Evolutionary conservation across 2,113 vertebrate genomes (phyloP).

Genomic region (Cyrtonyx montezumae): DNA sequence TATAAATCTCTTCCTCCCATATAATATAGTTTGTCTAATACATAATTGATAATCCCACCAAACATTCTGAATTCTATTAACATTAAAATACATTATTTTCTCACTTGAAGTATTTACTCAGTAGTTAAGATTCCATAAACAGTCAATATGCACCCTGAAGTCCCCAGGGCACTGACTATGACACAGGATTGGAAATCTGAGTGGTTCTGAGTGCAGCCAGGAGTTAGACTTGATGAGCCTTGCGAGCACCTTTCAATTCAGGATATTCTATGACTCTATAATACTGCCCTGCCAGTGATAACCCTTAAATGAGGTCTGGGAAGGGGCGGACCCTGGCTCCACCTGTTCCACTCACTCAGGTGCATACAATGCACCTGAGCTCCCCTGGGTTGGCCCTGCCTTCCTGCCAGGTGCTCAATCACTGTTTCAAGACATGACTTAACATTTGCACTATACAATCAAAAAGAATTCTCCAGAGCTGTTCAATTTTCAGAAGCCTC

Average conservation of each 20-base stretch:
- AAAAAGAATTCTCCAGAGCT: no score
- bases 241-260: not conserved
- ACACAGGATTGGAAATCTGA: not conserved
- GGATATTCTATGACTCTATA: not conserved
- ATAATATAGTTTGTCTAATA: not conserved
- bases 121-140: not conserved
- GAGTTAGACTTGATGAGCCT: not conserved
- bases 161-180: not conserved
- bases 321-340: no score
- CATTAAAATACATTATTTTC: not conserved
- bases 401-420: no score
- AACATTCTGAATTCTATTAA: not conserved
- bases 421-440: no score
- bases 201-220: not conserved
- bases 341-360: no score
- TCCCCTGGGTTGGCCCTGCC: no score
- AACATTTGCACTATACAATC: no score
- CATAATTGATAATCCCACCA: not conserved
- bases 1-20: not conserved
- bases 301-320: no score
- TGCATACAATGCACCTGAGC: no score
- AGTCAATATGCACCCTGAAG: not conserved
- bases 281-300: not conserved
- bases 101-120: not conserved
- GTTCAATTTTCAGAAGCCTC: no score